Evolutionary conservation across 2,113 vertebrate genomes (phyloP).

Genomic region (Rafetus swinhoei): DNA sequence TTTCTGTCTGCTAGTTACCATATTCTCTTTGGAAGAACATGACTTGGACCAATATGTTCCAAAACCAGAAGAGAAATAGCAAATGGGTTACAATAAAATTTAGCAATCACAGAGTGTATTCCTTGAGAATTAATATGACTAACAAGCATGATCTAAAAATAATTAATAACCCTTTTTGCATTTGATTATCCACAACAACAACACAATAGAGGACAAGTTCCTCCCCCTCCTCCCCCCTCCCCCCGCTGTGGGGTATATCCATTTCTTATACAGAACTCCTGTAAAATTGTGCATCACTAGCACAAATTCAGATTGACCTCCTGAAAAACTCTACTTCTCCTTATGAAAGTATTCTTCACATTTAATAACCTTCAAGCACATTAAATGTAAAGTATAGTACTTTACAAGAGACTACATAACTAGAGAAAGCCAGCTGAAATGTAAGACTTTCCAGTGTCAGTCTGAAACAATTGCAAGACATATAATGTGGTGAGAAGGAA

Average conservation of each 20-base stretch:
- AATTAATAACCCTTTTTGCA: not conserved
- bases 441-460: too few species aligned
- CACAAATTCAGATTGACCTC: not conserved
- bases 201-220: not conserved
- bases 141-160: not conserved
- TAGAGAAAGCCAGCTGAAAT: not conserved
- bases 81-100: not conserved
- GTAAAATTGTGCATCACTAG: not conserved
- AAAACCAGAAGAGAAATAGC: conserved; percentile 3
- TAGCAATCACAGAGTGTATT: not conserved
- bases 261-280: not conserved
- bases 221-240: not conserved
- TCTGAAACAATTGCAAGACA: not conserved
- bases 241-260: not conserved
- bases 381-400: not conserved
- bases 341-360: not conserved
- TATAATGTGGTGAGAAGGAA: not conserved
- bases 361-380: not conserved
- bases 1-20: not conserved
- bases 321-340: not conserved
- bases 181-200: not conserved
- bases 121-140: not conserved
- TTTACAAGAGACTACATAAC: not conserved
- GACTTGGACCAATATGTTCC: not conserved
- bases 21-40: not conserved